These are phyloP conservation scores for Cololabis saira DNA, from an alignment of 2,113 vertebrate species.

Conservation along the genomic window DNA sequence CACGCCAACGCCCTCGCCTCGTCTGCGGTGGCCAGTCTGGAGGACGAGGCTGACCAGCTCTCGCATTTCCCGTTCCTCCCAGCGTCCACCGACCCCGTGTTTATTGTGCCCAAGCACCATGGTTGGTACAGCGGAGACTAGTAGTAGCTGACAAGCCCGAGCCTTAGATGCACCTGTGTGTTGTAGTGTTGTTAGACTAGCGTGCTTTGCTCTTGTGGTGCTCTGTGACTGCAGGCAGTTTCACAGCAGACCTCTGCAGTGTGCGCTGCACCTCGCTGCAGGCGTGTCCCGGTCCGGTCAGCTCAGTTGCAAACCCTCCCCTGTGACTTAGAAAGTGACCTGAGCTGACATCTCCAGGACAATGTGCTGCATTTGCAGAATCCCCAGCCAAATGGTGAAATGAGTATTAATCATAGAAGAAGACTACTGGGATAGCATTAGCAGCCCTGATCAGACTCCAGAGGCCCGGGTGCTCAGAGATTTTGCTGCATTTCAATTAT, in stretches of 20 bases:
- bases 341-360: conserved; percentile 32
- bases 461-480: conserved; percentile 21
- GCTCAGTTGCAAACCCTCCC: conserved; percentile 16
- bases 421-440: conserved; percentile 13
- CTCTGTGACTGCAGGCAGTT: conserved; percentile 43
- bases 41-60: conserved; percentile 88
- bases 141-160: conserved; percentile 1
- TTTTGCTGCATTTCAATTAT: conserved; percentile 19
- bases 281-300: conserved; percentile 24
- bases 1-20: conserved; percentile 90
- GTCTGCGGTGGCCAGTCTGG: conserved; percentile 88
- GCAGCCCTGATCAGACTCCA: conserved; percentile 3
- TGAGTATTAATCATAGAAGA: conserved; percentile 8
- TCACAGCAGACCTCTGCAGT: conserved; percentile 33
- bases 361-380: conserved; percentile 29
- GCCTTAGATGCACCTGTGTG: conserved; percentile 37
- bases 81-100: conserved; percentile 83
- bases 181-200: conserved; percentile 45
- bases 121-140: conserved; percentile 86
- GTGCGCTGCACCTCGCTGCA: conserved; percentile 41
- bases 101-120: conserved; percentile 87
- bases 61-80: conserved; percentile 90
- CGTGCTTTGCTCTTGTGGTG: conserved; percentile 38
- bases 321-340: conserved; percentile 22
- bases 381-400: conserved; percentile 21